Base-by-base conservation (phyloP, 2,888 invertebrate genomes). In the Diadegma fenestrale region DNA sequence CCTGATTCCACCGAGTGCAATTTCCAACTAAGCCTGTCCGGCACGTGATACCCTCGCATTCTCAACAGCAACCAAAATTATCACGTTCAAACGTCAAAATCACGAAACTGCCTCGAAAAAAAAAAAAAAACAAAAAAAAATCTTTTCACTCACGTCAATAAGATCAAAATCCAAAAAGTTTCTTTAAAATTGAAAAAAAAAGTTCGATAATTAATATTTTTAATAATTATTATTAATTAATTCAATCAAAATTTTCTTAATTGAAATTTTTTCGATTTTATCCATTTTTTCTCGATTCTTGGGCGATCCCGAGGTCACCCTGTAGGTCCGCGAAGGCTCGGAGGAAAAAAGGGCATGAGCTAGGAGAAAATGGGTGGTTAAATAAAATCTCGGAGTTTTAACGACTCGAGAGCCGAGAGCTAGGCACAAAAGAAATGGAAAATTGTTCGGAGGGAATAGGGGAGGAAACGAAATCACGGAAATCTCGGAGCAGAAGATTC, bases 1-100 rank as follows among this genome's bases (percentile, higher is more conserved):
- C 69, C 58, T 43, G 61, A 63, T 76, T 66, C 79, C 79, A 63
- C 69, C 77, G 77, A 80, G 86, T 79, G 77, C 86, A 84, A 86
- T 86, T 80, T 83, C 78, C 51, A 84, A 86, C 80, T 86, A 84
- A 86, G 81, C 84, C 84, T 69, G 80, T 81, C 64, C 61, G n/a
- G n/a, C n/a, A 54, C 75, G 76, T 37, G 48, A 69, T 69, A 78
- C 78, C 14, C 30, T n/a, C 37, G 30, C 41, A 48, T 51, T 72
- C 63, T 48, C 63, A n/a, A 37, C 51, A 30, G 51, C 37, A 48
- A 51, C 64, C 30, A 66, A 78, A 41, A 58, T 41, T 14, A 51
- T 37, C 22, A 33, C n/a, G 54, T 1, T 45, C 33, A 66, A 33
- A 61, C 22, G 33, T 22, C 51, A 71, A 61, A 26, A 12, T 51